Base-by-base conservation (phyloP, 2,888 invertebrate species). In the Coremacera marginata region DNA sequence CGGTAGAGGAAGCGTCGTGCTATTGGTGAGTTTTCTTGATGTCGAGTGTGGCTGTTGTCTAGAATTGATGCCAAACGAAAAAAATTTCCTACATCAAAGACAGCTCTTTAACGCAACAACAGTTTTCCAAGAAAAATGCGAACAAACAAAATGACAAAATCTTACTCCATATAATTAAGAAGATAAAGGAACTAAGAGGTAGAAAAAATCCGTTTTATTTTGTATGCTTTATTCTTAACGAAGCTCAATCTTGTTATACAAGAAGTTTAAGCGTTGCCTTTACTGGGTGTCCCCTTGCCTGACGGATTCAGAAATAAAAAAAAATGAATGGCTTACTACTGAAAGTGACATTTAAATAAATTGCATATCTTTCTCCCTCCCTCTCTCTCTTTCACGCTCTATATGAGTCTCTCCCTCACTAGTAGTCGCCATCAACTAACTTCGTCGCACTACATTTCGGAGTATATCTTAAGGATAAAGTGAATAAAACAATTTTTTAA, bases 321-420 rank as follows among this genome's bases (percentile, higher is more conserved):
- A 44, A 44, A 11, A 44, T 44, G 11, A 44, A 44, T 44, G 44
- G 44, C 44, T 44, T 44, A 44, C 14, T 22, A 25, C 34, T 67
- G 55, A 37, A 55, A 31, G 55, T 67, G 74, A 65, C 67, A 55
- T 67, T 74, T 74, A 55, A 67, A 74, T 74, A 55, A 74, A 67
- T 73, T 73, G 73, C 73, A 34, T 65, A 31, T 27, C 44, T 49
- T 55, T 74, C 16, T 44, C 7, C 19, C 5, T 3, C n/a, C 0
- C 25, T 37, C 44, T 19, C 16, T 60, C 34, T 31, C 31, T 3
- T 5, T 31, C 5, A 4, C 31, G 3, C 31, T 44, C 57, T 34
- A 0, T 37, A 3, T 9, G 16, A 19, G 27, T 22, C 52, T 44
- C 49, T 16, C 9, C 11, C 5, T 49, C 22, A 70, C n/a, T 25